Percentiles rank a stretch among this genome's conserved stretches.
Evolutionary conservation across 2,888 invertebrate species (phyloP).

Genomic region (Drosophila imparisetae): DNA sequence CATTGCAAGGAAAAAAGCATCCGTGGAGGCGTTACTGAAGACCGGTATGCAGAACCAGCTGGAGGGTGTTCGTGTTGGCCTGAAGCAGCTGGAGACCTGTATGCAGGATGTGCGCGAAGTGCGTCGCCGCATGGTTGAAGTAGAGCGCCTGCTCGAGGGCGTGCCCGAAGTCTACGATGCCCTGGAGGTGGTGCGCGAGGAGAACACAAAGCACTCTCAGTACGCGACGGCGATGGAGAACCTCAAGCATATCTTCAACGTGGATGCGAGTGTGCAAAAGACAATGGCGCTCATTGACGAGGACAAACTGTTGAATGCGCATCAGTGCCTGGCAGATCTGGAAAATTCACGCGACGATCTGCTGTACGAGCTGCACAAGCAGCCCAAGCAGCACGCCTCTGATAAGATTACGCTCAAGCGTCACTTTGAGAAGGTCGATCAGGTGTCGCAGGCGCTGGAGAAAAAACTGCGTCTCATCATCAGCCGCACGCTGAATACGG

Average conservation of each 20-base stretch:
- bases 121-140: slow-evolving; percentile 89
- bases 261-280: slow-evolving; percentile 97
- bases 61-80: slow-evolving; percentile 97
- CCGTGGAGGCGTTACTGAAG: slow-evolving; percentile 88
- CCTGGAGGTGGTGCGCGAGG: slow-evolving; percentile 93
- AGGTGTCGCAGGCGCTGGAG: slow-evolving; percentile 93
- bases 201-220: slow-evolving; percentile 97
- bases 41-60: slow-evolving; percentile 99
- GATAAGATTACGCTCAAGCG: slow-evolving; percentile 97
- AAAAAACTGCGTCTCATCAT: slow-evolving; percentile 96
- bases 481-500: slow-evolving; percentile 95
- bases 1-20: slow-evolving; percentile 83
- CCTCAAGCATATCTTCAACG: slow-evolving; percentile 98
- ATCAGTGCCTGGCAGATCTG: slow-evolving; percentile 96
- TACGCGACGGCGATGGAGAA: slow-evolving; percentile 99
- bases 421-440: slow-evolving; percentile 98
- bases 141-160: slow-evolving; percentile 90
- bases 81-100: slow-evolving; percentile 94
- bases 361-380: slow-evolving; percentile 95
- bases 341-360: slow-evolving; percentile 98
- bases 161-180: slow-evolving; percentile 93
- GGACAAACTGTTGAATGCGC: slow-evolving; percentile 96
- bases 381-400: slow-evolving; percentile 93
- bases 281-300: slow-evolving; percentile 97
- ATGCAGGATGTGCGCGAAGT: slow-evolving; percentile 93